Percentiles rank a stretch among this genome's conserved stretches.
These are phyloP conservation scores for Ailuropoda melanoleuca DNA, from an alignment of 2,113 vertebrate genomes.

Conservation along the genomic window DNA sequence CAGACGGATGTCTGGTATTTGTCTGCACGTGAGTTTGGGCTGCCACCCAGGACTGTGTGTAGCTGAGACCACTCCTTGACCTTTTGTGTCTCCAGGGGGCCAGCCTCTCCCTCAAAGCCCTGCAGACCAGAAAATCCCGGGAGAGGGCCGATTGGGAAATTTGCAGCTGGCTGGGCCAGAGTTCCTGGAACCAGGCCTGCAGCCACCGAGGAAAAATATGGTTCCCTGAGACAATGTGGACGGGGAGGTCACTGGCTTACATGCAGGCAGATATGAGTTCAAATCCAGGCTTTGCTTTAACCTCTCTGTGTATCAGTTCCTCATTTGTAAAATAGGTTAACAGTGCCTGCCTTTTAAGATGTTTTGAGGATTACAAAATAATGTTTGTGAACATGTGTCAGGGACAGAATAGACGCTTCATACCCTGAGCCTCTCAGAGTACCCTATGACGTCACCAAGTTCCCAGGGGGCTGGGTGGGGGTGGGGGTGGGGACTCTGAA, in stretches of 20 bases:
- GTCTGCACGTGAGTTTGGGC: neutral
- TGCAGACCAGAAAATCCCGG: neutral
- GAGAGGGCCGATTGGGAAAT: neutral
- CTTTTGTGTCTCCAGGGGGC: too few relatives aligned
- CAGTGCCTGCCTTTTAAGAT: neutral
- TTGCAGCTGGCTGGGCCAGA: neutral
- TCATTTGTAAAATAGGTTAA: neutral
- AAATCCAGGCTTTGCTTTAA: neutral
- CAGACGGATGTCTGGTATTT: neutral
- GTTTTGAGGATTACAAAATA: neutral
- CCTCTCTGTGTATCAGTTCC: neutral
- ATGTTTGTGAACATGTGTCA: accelerated
- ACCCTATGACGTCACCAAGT: neutral
- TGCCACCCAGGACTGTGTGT: neutral
- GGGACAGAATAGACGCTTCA: neutral
- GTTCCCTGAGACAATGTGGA: neutral
- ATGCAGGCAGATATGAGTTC: neutral
- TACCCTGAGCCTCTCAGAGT: neutral
- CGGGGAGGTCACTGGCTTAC: neutral
- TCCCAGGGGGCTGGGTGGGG: neutral
- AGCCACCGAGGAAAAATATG: neutral
- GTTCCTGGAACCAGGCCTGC: neutral
- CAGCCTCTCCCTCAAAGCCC: neutral
- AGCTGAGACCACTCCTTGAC: neutral
- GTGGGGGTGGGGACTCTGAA: neutral